phyloP scores from a whole-genome alignment of 2,888 invertebrate species.

The Synanthedon myopaeformis region DNA sequence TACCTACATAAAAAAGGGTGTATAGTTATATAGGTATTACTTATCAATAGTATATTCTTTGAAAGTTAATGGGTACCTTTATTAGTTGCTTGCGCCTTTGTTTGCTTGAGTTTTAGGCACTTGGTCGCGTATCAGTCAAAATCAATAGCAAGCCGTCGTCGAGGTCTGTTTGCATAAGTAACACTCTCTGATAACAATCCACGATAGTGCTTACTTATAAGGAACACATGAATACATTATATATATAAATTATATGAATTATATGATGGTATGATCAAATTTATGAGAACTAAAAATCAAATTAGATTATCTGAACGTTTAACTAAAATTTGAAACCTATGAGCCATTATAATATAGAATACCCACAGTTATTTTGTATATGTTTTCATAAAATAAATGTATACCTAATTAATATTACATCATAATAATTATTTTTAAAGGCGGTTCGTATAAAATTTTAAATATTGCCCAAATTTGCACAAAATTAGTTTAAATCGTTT shows the following conservation, averaged over 20 bases:
- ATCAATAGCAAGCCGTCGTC: conserved; percentile 35
- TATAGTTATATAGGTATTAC: too few relatives aligned
- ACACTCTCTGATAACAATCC: conserved; percentile 29
- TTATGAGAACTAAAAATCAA: too few relatives aligned
- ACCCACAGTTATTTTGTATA: not conserved
- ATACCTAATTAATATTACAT: too few relatives aligned
- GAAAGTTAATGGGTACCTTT: not conserved
- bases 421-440: too few relatives aligned
- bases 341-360: too few relatives aligned
- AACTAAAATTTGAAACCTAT: not conserved
- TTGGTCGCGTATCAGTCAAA: conserved; percentile 41
- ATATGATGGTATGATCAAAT: too few relatives aligned
- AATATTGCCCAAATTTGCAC: too few relatives aligned
- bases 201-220: conserved; percentile 11
- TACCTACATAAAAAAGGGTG: too few relatives aligned
- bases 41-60: not conserved
- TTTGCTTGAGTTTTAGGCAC: conserved; percentile 6
- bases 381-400: not conserved
- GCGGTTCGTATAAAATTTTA: too few relatives aligned
- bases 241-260: conserved; percentile 7
- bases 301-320: too few relatives aligned
- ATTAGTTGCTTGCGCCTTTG: conserved; percentile 1
- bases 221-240: conserved; percentile 6
- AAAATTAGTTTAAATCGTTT: too few relatives aligned
- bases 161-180: conserved; percentile 40